Percentiles rank a stretch among this genome's conserved stretches.
Conservation (phyloP, 2,888 invertebrate species). For the Epiblema foenella region DNA sequence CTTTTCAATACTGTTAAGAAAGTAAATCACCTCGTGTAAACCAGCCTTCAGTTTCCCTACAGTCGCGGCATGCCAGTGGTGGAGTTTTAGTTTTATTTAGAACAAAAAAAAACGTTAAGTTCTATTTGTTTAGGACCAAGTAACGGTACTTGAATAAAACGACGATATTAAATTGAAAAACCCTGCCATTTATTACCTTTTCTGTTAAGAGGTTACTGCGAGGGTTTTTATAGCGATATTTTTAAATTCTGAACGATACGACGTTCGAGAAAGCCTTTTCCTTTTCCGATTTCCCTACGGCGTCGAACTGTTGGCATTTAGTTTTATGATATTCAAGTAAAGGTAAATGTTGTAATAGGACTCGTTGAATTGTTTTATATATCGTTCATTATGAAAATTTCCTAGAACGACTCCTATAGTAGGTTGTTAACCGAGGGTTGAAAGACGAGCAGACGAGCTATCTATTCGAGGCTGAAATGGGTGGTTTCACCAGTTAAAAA, state of each 20-base stretch:
- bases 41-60: constrained; percentile 9
- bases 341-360: background rate
- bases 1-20: no score
- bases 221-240: constrained; percentile 4
- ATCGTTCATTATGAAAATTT: background rate
- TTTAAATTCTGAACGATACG: constrained; percentile 6
- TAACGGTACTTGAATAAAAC: background rate
- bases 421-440: no score
- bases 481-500: no score
- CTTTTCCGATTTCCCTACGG: background rate
- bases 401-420: no score
- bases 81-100: constrained; percentile 27
- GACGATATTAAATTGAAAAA: background rate
- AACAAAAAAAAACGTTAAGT: constrained; percentile 12
- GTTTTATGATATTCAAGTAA: background rate
- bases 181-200: background rate
- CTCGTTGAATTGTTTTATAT: background rate
- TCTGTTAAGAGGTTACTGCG: background rate
- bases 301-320: background rate
- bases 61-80: constrained; percentile 3
- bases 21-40: constrained; percentile 3
- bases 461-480: no score
- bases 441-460: no score
- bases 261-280: constrained; percentile 10
- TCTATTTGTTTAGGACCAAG: constrained; percentile 29